Conservation (phyloP, 2,113 vertebrate genomes). For the Puma concolor region DNA sequence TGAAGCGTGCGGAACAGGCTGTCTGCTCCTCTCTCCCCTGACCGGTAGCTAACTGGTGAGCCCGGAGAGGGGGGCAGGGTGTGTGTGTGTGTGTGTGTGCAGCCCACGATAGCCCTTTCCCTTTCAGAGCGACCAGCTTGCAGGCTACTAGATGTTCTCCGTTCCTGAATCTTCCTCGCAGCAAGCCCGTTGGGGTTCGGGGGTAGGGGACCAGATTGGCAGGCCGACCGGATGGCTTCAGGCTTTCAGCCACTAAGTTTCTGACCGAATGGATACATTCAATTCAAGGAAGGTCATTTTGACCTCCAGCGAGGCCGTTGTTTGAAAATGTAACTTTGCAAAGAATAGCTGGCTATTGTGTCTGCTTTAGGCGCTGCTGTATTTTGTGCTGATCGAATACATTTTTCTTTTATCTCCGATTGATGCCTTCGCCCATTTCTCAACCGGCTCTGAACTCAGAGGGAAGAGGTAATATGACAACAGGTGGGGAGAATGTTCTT, state of each 20-base stretch:
- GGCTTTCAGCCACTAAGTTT: background rate
- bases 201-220: background rate
- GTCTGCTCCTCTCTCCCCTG: background rate
- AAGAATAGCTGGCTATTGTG: background rate
- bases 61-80: background rate
- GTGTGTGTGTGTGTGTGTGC: background rate
- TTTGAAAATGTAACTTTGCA: conserved; percentile 1
- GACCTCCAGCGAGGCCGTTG: background rate
- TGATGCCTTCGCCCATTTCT: background rate
- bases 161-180: background rate
- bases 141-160: background rate
- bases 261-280: background rate
- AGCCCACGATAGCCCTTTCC: background rate
- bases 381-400: background rate
- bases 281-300: background rate
- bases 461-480: background rate
- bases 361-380: background rate
- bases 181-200: background rate
- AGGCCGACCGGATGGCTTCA: background rate
- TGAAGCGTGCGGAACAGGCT: background rate
- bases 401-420: background rate
- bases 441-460: background rate
- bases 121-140: background rate
- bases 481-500: background rate
- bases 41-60: background rate